These are phyloP conservation scores for Adrianichthys oophorus DNA, from an alignment of 2,797 vertebrate species.

Conservation along the genomic window DNA sequence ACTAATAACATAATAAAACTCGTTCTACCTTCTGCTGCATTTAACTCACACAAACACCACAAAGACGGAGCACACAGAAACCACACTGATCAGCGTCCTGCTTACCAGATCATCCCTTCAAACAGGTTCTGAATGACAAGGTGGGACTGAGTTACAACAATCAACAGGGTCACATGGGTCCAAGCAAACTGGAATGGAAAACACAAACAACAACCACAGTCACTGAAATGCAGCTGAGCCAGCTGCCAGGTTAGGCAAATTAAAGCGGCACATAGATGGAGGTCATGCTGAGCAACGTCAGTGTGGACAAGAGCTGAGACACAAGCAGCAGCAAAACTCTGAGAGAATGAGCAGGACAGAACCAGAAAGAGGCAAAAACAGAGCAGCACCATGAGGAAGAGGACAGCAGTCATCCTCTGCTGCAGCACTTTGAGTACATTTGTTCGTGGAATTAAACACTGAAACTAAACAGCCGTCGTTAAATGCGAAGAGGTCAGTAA, in stretches of 20 bases:
- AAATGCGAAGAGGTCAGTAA: neutral
- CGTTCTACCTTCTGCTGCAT: neutral
- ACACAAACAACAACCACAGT: constrained; percentile 62
- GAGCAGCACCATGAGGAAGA: too few species aligned
- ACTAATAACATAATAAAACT: too few species aligned
- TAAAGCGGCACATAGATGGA: constrained; percentile 4
- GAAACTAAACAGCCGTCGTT: neutral
- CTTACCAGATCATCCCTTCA: constrained; percentile 99
- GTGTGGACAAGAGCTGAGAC: too few species aligned
- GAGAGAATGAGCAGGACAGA: too few species aligned
- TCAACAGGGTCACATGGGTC: constrained; percentile 99
- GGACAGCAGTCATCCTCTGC: too few species aligned
- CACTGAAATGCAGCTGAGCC: constrained; percentile 44
- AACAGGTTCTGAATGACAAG: constrained; percentile 99
- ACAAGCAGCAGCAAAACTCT: too few species aligned
- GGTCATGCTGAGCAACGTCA: constrained; percentile 7
- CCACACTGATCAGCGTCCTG: constrained; percentile 37
- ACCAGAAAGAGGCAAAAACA: too few species aligned
- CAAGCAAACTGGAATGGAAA: constrained; percentile 95
- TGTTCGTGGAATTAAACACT: neutral
- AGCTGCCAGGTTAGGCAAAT: constrained; percentile 23
- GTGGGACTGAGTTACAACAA: constrained; percentile 99
- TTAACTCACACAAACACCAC: constrained; percentile 1
- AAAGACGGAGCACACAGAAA: constrained; percentile 3
- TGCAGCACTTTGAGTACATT: too few species aligned